Evolutionary conservation across 2,888 invertebrate species (phyloP).

Genomic region (Athalia cordata): DNA sequence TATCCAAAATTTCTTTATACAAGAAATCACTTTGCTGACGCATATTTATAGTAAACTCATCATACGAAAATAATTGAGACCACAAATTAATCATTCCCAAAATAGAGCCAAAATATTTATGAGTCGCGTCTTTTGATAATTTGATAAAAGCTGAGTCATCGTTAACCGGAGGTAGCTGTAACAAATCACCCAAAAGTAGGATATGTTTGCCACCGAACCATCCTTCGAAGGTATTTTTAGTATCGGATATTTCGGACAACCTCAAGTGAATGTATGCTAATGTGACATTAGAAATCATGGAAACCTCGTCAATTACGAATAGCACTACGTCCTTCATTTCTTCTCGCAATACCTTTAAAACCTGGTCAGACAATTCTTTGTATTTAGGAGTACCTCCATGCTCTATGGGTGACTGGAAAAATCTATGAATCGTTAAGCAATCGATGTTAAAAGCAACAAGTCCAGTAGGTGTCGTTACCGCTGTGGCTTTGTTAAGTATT

Average conservation of each 20-base stretch:
- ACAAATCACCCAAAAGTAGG: constrained; percentile 62
- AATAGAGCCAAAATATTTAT: constrained; percentile 54
- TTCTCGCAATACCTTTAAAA: constrained; percentile 55
- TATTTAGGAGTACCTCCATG: constrained; percentile 61
- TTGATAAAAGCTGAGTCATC: constrained; percentile 55
- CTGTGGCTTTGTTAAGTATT: constrained; percentile 56
- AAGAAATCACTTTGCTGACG: constrained; percentile 43
- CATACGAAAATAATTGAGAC: constrained; percentile 55
- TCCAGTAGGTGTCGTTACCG: constrained; percentile 62
- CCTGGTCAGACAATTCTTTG: constrained; percentile 21
- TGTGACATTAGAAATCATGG: constrained; percentile 57
- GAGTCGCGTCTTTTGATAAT: constrained; percentile 49
- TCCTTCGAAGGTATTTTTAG: constrained; percentile 47
- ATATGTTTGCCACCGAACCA: constrained; percentile 57
- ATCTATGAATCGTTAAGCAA: constrained; percentile 63
- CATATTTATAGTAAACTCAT: constrained; percentile 57
- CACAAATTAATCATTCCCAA: constrained; percentile 55
- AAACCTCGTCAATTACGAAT: constrained; percentile 61
- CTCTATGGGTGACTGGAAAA: constrained; percentile 48
- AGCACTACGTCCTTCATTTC: constrained; percentile 58
- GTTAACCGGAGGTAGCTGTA: constrained; percentile 63
- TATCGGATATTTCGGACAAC: constrained; percentile 61
- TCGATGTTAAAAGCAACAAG: constrained; percentile 66
- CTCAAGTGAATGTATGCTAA: constrained; percentile 57
- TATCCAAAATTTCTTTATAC: constrained; percentile 50